Conservation (phyloP, 2,113 vertebrate species). For the Mesoclemmys tuberculata region DNA sequence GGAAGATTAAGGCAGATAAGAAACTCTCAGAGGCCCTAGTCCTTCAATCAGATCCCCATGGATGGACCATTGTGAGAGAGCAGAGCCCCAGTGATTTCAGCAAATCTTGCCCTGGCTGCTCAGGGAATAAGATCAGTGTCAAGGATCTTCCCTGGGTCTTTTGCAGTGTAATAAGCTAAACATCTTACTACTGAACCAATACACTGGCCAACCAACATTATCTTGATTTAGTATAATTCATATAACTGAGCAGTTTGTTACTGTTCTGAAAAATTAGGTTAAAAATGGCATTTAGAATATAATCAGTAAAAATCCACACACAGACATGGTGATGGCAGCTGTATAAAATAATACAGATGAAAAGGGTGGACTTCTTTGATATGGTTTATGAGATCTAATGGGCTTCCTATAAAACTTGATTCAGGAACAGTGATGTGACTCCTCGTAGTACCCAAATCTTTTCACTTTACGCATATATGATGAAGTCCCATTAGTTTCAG, state of each 20-base stretch:
- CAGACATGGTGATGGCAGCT: neutral
- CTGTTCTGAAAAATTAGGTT: neutral
- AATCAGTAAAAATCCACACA: neutral
- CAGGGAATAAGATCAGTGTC: neutral
- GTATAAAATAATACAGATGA: neutral
- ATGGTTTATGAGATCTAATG: neutral
- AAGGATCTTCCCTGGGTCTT: neutral
- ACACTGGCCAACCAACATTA: neutral
- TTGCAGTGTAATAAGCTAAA: neutral
- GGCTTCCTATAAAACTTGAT: neutral
- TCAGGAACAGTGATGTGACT: neutral
- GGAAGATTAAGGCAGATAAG: neutral
- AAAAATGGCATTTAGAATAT: neutral
- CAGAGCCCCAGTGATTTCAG: neutral
- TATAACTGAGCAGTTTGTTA: neutral
- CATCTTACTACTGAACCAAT: neutral
- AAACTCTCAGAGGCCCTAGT: neutral
- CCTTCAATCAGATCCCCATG: neutral
- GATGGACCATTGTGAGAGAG: neutral
- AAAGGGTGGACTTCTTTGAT: neutral
- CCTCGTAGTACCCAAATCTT: neutral
- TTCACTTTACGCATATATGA: neutral
- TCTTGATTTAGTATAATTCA: neutral
- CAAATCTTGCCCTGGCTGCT: neutral
- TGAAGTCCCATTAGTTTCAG: neutral